phyloP scores from a whole-genome alignment of 2,888 invertebrate genomes.

The Temnothorax ravouxi region DNA sequence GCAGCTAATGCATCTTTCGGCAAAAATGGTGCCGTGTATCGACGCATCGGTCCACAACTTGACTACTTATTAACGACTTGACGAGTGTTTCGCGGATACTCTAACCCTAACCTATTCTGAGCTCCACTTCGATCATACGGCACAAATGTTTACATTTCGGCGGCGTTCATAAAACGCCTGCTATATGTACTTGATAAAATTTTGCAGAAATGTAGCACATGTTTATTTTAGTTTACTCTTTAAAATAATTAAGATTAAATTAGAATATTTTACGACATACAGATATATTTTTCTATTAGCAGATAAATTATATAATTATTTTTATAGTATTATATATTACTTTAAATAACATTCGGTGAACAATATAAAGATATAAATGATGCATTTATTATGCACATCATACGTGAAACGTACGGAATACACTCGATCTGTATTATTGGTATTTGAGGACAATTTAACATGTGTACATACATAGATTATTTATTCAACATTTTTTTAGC shows the following conservation, averaged over 20 bases:
- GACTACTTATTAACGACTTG: too few species aligned
- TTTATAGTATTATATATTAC: too few species aligned
- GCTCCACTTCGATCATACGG: neutral
- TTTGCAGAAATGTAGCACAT: neutral
- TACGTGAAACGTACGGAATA: too few species aligned
- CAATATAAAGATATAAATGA: too few species aligned
- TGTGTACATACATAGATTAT: too few species aligned
- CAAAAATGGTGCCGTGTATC: neutral
- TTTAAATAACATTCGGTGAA: too few species aligned
- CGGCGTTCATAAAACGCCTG: neutral
- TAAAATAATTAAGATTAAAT: neutral
- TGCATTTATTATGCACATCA: too few species aligned
- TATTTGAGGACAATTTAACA: too few species aligned
- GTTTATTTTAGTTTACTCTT: neutral
- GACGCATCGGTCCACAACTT: neutral
- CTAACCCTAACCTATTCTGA: neutral
- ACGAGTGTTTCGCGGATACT: neutral
- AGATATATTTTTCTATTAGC: conserved; percentile 1
- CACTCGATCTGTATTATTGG: too few species aligned
- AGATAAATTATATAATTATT: conserved; percentile 1
- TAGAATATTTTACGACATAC: neutral
- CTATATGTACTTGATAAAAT: neutral
- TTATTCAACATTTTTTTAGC: too few species aligned
- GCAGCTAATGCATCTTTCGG: neutral
- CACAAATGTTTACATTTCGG: neutral